Percentiles rank a stretch among this genome's conserved stretches.
phyloP scores from a whole-genome alignment of 2,888 invertebrate genomes.

The Bellardia bayeri region DNA sequence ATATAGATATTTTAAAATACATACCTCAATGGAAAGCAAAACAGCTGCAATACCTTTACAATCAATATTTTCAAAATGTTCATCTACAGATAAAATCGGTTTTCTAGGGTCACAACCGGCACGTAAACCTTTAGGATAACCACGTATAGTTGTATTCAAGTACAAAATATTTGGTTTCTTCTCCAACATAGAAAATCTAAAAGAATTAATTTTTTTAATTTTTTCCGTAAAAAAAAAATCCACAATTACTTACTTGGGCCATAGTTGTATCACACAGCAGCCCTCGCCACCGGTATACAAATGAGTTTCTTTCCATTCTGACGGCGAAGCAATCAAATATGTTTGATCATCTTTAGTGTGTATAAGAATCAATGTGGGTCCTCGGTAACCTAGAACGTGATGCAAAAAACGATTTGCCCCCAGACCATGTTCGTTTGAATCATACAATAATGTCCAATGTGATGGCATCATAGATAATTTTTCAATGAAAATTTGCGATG shows the following conservation, averaged over 20 bases:
- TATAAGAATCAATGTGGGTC: constrained; percentile 88
- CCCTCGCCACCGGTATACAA: constrained; percentile 94
- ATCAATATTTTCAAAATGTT: constrained; percentile 89
- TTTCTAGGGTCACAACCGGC: constrained; percentile 92
- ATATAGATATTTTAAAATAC: background rate
- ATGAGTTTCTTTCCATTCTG: constrained; percentile 94
- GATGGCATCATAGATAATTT: constrained; percentile 89
- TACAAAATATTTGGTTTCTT: constrained; percentile 91
- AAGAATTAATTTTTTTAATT: constrained; percentile 49
- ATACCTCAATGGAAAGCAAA: constrained; percentile 88
- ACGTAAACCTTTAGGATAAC: constrained; percentile 93
- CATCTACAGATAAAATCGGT: constrained; percentile 90
- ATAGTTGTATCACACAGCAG: constrained; percentile 90
- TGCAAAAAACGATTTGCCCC: constrained; percentile 95
- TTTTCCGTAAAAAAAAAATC: background rate
- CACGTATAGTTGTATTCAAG: constrained; percentile 92
- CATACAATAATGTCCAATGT: constrained; percentile 94
- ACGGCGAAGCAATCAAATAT: constrained; percentile 90
- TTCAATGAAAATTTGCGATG: constrained; percentile 86
- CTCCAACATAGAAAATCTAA: constrained; percentile 86
- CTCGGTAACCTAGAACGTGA: constrained; percentile 89
- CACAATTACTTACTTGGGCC: constrained; percentile 87
- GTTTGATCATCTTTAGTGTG: constrained; percentile 87
- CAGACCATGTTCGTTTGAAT: constrained; percentile 93
- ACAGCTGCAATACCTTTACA: constrained; percentile 88